phyloP scores from a whole-genome alignment of 2,797 vertebrate species.

The Dicrostonyx torquatus region DNA sequence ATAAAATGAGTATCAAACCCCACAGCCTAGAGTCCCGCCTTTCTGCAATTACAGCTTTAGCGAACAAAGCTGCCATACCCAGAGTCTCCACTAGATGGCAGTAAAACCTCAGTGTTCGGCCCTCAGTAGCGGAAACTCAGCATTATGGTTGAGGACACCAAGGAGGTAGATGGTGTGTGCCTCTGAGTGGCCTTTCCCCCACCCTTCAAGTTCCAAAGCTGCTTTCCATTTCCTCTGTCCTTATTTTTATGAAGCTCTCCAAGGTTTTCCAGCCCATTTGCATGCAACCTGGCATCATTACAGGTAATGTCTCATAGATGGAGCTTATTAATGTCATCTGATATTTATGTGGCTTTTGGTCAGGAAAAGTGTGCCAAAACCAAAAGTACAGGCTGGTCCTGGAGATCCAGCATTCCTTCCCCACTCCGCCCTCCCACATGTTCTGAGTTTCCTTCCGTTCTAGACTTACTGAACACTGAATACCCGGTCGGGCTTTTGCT shows the following conservation, averaged over 20 bases:
- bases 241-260: slow-evolving; percentile 20
- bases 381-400: background rate
- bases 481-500: background rate
- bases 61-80: background rate
- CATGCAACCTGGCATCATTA: slow-evolving; percentile 1
- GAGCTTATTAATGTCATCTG: background rate
- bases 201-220: background rate
- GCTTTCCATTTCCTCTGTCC: background rate
- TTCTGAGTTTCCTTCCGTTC: slow-evolving; percentile 37
- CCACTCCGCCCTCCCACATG: rapidly evolving
- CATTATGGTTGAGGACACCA: background rate
- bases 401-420: background rate
- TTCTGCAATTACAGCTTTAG: background rate
- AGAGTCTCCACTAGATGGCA: background rate
- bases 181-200: background rate
- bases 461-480: background rate
- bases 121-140: rapidly evolving
- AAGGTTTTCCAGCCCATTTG: slow-evolving; percentile 20
- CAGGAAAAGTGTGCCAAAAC: background rate
- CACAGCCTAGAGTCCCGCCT: background rate
- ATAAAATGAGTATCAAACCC: slow-evolving; percentile 29
- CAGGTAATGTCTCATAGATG: background rate
- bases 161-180: rapidly evolving
- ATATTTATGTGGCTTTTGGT: slow-evolving; percentile 25
- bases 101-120: slow-evolving; percentile 11